These are phyloP conservation scores for Acanthornis magna DNA, from an alignment of 2,797 vertebrate species.

Conservation along the genomic window DNA sequence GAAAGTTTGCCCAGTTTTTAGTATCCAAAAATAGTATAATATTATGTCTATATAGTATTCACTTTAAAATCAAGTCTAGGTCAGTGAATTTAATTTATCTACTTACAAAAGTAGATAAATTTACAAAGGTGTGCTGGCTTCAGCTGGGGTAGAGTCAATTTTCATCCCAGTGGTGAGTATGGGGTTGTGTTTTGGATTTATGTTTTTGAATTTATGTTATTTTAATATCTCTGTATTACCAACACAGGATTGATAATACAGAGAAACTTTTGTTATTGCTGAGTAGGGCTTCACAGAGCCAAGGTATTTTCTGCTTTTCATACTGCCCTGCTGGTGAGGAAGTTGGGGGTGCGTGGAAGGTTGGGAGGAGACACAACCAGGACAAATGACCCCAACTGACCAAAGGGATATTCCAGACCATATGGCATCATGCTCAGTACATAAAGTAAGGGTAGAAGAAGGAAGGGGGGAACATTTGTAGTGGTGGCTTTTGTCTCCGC, in stretches of 20 bases:
- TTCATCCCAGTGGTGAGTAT: background rate
- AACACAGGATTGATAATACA: background rate
- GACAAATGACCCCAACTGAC: background rate
- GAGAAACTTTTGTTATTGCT: background rate
- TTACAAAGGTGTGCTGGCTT: background rate
- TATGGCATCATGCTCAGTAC: background rate
- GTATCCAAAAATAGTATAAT: background rate
- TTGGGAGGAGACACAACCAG: background rate
- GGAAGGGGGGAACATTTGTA: background rate
- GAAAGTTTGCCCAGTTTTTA: background rate
- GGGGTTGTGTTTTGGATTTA: background rate
- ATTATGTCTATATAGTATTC: background rate
- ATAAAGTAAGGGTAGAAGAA: background rate
- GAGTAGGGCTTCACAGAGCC: background rate
- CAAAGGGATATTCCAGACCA: background rate
- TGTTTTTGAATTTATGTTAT: no score
- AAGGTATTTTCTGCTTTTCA: background rate
- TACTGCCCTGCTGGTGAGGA: rapidly evolving
- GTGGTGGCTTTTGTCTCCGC: background rate
- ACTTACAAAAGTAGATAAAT: background rate
- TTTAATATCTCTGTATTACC: no score
- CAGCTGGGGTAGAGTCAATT: background rate
- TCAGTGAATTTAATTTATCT: background rate
- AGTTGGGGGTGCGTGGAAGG: background rate
- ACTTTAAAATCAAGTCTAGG: background rate